Percentiles rank a stretch among this genome's conserved stretches.
These are phyloP conservation scores for Mellivora capensis DNA, from an alignment of 2,113 vertebrate species.

Conservation along the genomic window DNA sequence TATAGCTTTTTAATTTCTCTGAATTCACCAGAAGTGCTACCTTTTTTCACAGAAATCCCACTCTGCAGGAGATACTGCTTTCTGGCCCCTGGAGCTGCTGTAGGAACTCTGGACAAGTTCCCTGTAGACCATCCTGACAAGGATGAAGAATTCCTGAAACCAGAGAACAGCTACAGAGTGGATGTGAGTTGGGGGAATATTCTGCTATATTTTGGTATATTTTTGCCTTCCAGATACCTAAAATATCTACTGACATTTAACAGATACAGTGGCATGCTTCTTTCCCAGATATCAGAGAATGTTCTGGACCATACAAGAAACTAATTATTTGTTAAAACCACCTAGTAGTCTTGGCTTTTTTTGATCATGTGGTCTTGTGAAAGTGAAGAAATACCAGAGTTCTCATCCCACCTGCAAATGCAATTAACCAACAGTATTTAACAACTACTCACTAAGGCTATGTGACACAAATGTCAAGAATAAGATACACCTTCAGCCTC, in stretches of 20 bases:
- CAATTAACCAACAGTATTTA: slow-evolving; percentile 33
- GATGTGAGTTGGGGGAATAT: background rate
- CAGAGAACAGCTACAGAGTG: background rate
- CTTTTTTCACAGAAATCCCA: slow-evolving; percentile 9
- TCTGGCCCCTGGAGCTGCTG: background rate
- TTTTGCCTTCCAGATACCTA: background rate
- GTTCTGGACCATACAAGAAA: slow-evolving; percentile 23
- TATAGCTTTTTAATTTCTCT: background rate
- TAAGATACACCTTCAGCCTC: background rate
- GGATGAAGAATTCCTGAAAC: background rate
- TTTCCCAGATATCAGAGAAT: background rate
- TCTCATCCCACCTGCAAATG: slow-evolving; percentile 22
- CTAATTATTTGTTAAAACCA: slow-evolving; percentile 38
- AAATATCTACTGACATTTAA: slow-evolving; percentile 19
- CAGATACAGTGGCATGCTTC: background rate
- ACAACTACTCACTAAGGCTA: background rate
- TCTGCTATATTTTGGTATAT: background rate
- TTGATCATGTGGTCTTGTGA: background rate
- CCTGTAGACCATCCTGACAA: background rate
- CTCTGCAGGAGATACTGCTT: background rate
- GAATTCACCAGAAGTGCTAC: background rate
- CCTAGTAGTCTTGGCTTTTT: background rate
- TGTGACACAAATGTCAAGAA: slow-evolving; percentile 9
- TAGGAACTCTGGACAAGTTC: background rate
- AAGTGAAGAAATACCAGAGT: slow-evolving; percentile 19